Percentiles rank a stretch among this genome's conserved stretches.
Evolutionary conservation across 2,888 invertebrate species (phyloP).

Genomic region (Hermaeophaga mercurialis): DNA sequence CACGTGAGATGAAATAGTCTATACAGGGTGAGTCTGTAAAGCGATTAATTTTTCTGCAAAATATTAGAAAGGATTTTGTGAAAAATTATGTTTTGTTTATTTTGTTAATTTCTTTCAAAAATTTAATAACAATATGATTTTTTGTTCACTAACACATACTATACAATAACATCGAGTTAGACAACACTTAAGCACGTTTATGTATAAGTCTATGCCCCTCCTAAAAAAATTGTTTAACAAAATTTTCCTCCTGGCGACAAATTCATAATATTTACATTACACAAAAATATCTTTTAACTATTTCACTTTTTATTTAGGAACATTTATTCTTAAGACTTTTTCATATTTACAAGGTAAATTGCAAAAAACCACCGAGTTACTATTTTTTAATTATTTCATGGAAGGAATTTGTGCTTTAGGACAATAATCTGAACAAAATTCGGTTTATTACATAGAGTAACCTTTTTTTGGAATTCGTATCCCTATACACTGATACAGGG

Average conservation of each 20-base stretch:
- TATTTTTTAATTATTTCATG: conserved; percentile 30
- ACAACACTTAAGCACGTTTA: conserved; percentile 48
- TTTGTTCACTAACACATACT: conserved; percentile 27
- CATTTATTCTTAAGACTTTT: conserved; percentile 47
- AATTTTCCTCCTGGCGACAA: conserved; percentile 23
- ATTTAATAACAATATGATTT: conserved; percentile 24
- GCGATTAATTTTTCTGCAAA: too few relatives aligned
- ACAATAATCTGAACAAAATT: conserved; percentile 26
- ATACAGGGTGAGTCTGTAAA: too few relatives aligned
- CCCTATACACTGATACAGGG: too few relatives aligned
- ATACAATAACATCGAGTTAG: conserved; percentile 42
- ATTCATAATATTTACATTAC: conserved; percentile 39
- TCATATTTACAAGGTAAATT: conserved; percentile 42
- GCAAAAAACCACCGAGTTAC: conserved; percentile 39
- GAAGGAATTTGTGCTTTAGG: conserved; percentile 44
- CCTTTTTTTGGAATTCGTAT: too few relatives aligned
- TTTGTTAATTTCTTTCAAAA: conserved; percentile 10
- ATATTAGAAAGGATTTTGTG: too few relatives aligned
- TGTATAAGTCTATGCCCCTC: conserved; percentile 57
- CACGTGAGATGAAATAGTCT: too few relatives aligned
- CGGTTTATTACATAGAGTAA: too few relatives aligned
- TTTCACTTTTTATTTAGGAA: conserved; percentile 48
- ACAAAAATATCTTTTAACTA: conserved; percentile 47
- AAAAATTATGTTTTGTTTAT: conserved; percentile 17
- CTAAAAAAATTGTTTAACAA: conserved; percentile 41